Conservation (phyloP, 2,888 invertebrate species). For the Conops quadrifasciatus region DNA sequence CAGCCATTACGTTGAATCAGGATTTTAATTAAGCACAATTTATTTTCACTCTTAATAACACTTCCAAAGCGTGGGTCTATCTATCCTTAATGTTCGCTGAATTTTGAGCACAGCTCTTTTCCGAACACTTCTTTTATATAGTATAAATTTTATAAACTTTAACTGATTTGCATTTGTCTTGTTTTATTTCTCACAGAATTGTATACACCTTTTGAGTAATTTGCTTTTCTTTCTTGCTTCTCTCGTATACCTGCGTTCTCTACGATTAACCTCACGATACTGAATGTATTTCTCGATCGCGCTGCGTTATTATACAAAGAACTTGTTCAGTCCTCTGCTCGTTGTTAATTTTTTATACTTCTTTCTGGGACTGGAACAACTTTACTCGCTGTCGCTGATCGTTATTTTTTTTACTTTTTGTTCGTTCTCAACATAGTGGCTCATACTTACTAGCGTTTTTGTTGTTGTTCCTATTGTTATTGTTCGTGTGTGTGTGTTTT, state of each 20-base stretch:
- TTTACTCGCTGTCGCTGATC: background rate
- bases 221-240: constrained; percentile 6
- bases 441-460: background rate
- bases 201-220: background rate
- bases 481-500: background rate
- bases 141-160: background rate
- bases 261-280: constrained; percentile 51
- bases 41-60: constrained; percentile 25
- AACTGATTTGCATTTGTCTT: background rate
- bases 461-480: constrained; percentile 3
- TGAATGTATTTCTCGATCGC: constrained; percentile 53
- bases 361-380: no score
- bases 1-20: constrained; percentile 43
- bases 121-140: constrained; percentile 8
- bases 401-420: background rate
- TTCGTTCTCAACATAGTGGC: background rate
- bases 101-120: constrained; percentile 1
- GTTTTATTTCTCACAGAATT: constrained; percentile 34
- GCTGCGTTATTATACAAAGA: constrained; percentile 54
- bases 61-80: background rate
- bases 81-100: constrained; percentile 1
- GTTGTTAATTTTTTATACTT: background rate
- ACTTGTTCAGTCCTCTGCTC: constrained; percentile 30
- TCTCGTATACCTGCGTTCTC: constrained; percentile 46
- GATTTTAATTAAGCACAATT: constrained; percentile 14